Base-by-base conservation (phyloP, 35 echinoderm and acorn worm genomes). In the Holothuria glaberrima region DNA sequence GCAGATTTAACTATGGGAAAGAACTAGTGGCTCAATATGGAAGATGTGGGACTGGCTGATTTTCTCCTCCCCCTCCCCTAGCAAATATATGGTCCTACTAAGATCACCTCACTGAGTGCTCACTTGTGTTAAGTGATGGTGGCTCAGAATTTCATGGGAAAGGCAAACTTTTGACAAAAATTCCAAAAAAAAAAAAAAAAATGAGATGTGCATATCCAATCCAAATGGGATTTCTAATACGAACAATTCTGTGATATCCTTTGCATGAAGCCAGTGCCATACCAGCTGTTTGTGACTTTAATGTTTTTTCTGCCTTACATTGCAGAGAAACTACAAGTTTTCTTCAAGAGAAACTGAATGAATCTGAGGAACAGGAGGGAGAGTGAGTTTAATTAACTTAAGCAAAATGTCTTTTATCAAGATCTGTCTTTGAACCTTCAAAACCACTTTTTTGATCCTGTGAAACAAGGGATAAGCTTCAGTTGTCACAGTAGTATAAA, bases 311-410 rank as follows among this genome's bases (percentile, higher is more conserved):
- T 78, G 14, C 0, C 29, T 52, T 52, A 9, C 50, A 5, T 48
- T 50, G 25, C 74, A 78, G 74, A 29, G 74, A 78, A 78, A 78
- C 46, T 52, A 48, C 74, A 78, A 78, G 50, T 48, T 78, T 78
- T 35, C 36, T 78, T 50, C 74, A 78, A 75, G 71, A 75, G 71
- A 75, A 75, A 75, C 44, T 75, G 71, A 75, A 75, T 38, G 71
- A 75, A 75, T 32, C 71, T 21, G 71, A 75, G 0, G 71, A 75
- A 21, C 66, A 69, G 66, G 29, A 75, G 44, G 71, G 44, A 75
- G 71, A 75, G 71, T 75, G 41, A 75, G 71, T 75, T 31, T 14
- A 6, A 18, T 83, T 58, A 24, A 57, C n/a, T 9, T 54, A 14
- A 14, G 50, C 50, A 14, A 54, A 54, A 14, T 54, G 16, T 54